phyloP scores from a whole-genome alignment of 2,888 invertebrate species.

The Pachliopta kotzebuea region DNA sequence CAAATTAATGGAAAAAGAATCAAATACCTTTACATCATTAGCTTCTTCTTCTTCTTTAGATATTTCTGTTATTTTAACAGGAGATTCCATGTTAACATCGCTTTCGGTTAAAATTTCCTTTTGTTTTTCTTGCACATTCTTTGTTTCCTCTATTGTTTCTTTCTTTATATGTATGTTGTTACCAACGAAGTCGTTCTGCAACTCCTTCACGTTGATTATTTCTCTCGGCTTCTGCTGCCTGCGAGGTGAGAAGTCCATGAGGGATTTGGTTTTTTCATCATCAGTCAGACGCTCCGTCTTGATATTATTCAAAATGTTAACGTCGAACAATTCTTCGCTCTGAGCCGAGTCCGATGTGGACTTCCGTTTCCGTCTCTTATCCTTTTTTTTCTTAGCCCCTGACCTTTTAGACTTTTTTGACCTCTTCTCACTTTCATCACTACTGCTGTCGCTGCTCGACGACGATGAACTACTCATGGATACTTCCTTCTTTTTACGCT shows the following conservation, averaged over 20 bases:
- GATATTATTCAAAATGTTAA: conserved; percentile 67
- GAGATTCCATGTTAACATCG: neutral
- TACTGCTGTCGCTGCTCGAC: conserved; percentile 46
- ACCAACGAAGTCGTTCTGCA: conserved; percentile 70
- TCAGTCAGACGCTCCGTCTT: conserved; percentile 68
- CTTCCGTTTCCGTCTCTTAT: conserved; percentile 48
- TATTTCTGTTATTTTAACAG: conserved; percentile 6
- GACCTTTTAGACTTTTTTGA: conserved; percentile 38
- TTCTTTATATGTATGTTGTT: conserved; percentile 63
- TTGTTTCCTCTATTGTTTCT: conserved; percentile 45
- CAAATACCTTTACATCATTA: conserved; percentile 2
- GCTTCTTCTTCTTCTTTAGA: conserved; percentile 10
- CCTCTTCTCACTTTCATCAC: conserved; percentile 36
- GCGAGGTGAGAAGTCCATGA: conserved; percentile 57
- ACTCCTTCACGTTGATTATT: conserved; percentile 70
- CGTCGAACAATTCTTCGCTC: conserved; percentile 64
- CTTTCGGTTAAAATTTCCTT: neutral
- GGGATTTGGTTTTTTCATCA: conserved; percentile 52
- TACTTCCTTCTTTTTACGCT: conserved; percentile 56
- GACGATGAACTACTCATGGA: conserved; percentile 53
- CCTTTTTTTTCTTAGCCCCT: conserved; percentile 40
- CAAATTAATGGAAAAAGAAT: too few relatives aligned
- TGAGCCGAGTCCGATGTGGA: conserved; percentile 53
- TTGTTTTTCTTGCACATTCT: neutral
- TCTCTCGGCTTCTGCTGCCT: conserved; percentile 52